Conservation (phyloP, 2,888 invertebrate genomes). For the Apodemia hepburni region DNA sequence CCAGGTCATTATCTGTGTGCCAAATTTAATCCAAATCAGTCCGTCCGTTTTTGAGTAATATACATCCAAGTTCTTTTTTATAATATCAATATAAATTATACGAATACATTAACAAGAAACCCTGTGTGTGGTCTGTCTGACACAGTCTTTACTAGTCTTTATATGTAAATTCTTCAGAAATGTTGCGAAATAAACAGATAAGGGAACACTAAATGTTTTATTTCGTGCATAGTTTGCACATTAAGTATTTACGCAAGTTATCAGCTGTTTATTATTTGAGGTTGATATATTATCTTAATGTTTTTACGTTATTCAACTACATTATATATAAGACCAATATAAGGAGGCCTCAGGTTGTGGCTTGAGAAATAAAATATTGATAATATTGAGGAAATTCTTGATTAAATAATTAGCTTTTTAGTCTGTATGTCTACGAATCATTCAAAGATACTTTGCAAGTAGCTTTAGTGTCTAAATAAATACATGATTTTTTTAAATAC, state of each 20-base stretch:
- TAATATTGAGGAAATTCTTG: neutral
- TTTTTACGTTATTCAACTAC: neutral
- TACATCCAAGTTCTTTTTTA: too few relatives aligned
- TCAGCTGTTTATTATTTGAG: constrained; percentile 15
- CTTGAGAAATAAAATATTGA: neutral
- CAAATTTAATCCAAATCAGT: too few relatives aligned
- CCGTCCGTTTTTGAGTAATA: too few relatives aligned
- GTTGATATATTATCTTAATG: constrained; percentile 14
- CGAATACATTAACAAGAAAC: neutral
- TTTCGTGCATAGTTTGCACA: constrained; percentile 13
- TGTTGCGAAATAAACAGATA: constrained; percentile 11
- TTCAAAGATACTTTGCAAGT: too few relatives aligned
- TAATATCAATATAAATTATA: too few relatives aligned
- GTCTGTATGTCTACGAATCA: too few relatives aligned
- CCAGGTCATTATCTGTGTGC: too few relatives aligned
- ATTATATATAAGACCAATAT: neutral
- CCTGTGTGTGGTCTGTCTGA: neutral
- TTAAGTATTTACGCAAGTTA: constrained; percentile 6
- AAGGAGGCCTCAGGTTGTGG: neutral
- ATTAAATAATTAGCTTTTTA: neutral
- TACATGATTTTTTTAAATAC: too few relatives aligned
- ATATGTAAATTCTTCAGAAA: neutral
- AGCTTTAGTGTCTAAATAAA: too few relatives aligned
- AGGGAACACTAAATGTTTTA: constrained; percentile 2
- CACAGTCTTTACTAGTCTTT: neutral